Evolutionary conservation across 2,888 invertebrate species (phyloP), one percentile per base, ranked within the genome.

Genomic region (Urechis unicinctus): DNA sequence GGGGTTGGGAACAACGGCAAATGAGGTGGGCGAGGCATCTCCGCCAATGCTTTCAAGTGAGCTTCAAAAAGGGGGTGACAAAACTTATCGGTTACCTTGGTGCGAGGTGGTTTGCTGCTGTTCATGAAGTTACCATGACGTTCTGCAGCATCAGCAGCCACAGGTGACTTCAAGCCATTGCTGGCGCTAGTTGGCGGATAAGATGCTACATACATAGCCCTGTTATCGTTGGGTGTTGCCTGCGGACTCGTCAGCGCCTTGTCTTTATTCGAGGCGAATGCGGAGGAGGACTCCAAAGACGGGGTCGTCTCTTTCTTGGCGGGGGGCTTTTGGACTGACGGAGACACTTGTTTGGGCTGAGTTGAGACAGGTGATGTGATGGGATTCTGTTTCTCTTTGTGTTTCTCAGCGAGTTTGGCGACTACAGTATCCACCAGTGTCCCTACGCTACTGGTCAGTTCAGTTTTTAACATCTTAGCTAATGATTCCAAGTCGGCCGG

Each of bases 381-480:
- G 1, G 42, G 41, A 42, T 52, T 60, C 56, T 36, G 43, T 46
- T 41, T 52, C 43, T 46, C 47, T 55, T 43, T 47, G 46, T 60
- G 59, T 21, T 56, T 57, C 29, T 60, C 55, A 53, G 69, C 61
- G 55, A 71, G 91, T 66, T 89, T 84, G 29, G 88, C 86, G 59
- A 94, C 85, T 59, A 93, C 88, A 24, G 89, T 88, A 78, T 95
- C 94, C 65, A 95, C 88, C 46, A 92, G 82, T 65, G 86, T 88
- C 22, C 88, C 86, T 46, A 95, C 79, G 1, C 89, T 89, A 41
- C 88, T 85, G 26, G 88, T 87, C 64, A 95, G 88, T 81, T 95
- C 94, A 52, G 85, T 86, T 80, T 95, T 95, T 3, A 96, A 83
- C 54, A 88, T 86, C 71, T 92, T 91, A n/a, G 92, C 91, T 51